Evolutionary conservation across 2,113 vertebrate species (phyloP).

Genomic region (Chiloscyllium plagiosum): DNA sequence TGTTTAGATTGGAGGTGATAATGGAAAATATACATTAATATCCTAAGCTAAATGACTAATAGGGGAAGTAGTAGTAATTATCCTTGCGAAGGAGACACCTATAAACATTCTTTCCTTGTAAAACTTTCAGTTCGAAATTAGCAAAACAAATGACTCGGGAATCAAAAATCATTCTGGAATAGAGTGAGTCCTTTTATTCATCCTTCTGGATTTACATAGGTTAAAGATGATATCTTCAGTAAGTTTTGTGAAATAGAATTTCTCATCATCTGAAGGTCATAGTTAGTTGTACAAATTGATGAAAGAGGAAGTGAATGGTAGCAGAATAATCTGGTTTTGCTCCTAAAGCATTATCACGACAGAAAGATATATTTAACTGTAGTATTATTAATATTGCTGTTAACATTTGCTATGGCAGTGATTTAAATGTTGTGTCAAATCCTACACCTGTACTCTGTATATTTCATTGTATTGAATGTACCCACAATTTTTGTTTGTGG

Average conservation of each 20-base stretch:
- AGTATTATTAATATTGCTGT: constrained; percentile 29
- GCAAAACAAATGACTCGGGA: background rate
- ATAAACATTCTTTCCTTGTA: background rate
- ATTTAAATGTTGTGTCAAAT: constrained; percentile 14
- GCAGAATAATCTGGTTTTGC: background rate
- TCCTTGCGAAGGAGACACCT: background rate
- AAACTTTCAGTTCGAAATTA: background rate
- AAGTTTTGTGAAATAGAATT: background rate
- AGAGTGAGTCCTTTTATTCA: background rate
- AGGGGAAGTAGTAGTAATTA: background rate
- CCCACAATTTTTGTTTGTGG: constrained; percentile 33
- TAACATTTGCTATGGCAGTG: constrained; percentile 21
- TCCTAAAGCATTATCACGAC: background rate
- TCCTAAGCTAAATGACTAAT: background rate
- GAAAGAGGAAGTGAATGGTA: background rate
- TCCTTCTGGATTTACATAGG: background rate
- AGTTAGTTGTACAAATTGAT: background rate
- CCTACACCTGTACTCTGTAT: constrained; percentile 29
- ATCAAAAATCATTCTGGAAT: background rate
- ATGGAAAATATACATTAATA: constrained; percentile 6
- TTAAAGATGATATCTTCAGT: background rate
- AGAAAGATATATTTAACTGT: constrained; percentile 11
- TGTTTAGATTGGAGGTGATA: background rate
- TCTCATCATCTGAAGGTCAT: background rate
- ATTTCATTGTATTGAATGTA: constrained; percentile 34